Base-by-base conservation (phyloP, 2,888 invertebrate species). In the Sphaerolaimus hirsutus region DNA sequence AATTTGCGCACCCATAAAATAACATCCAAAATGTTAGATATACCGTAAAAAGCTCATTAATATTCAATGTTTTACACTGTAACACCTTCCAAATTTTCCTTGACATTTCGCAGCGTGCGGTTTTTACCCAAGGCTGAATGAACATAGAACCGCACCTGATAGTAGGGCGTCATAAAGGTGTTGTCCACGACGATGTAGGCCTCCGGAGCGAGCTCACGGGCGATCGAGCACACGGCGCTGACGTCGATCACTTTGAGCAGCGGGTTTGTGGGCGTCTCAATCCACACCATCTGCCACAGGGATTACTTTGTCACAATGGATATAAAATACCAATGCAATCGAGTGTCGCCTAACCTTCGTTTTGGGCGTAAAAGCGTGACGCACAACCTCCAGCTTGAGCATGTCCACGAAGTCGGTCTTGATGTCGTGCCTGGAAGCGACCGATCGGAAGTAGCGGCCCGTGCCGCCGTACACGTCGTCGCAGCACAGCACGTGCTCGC, bases 201-300 rank as follows among this genome's bases (percentile, higher is more conserved):
- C 22, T 59, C 54, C n/a, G 56, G 54, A 48, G 56, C 53, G 52
- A 80, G 69, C 38, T 53, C 52, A 45, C 82, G 68, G 1, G 55
- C 58, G 2, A 58, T 56, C 17, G 52, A 44, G 22, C 51, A 51
- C 38, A 76, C 67, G 48, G 76, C 73, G 0, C 74, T 72, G 46
- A 93, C 81, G 62, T 93, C 89, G 12, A 76, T 73, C n/a, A 93
- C 72, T 70, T 83, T 83, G 54, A 91, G 65, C 12, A 79, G 68
- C 0, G 93, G 93, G 69, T 93, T 93, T n/a, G 91, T 86, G 0
- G 91, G 91, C 0, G 81, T 78, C 67, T 93, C 93, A 50, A 89
- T 66, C 89, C 91, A 93, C 37, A 93, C 71, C 63, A 74, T 61
- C 68, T 70, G 54, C 26, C 52, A 47, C 26, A 12, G 17, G n/a